Percentiles rank a stretch among this genome's conserved stretches.
These are phyloP conservation scores for Sphaerophoria rueppellii DNA, from an alignment of 2,888 invertebrate genomes.

Conservation along the genomic window DNA sequence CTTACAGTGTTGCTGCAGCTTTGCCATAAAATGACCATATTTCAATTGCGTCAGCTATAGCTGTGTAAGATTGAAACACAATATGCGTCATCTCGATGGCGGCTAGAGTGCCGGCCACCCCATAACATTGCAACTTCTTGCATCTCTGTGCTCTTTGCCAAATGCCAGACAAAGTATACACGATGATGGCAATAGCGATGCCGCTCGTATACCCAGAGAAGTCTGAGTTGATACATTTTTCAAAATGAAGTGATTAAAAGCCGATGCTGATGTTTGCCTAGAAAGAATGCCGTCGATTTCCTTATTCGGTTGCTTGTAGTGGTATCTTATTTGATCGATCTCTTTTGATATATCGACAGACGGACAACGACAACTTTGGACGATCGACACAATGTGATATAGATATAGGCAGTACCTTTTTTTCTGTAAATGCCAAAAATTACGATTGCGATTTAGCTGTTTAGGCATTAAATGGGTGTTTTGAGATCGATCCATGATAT, in stretches of 20 bases:
- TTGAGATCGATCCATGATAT: constrained; percentile 4
- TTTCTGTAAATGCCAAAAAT: constrained; percentile 1
- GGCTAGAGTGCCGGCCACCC: constrained; percentile 17
- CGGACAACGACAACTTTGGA: constrained; percentile 14
- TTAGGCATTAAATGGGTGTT: constrained; percentile 20
- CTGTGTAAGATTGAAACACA: constrained; percentile 44
- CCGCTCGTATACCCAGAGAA: constrained; percentile 35
- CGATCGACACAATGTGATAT: background rate
- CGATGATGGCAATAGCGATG: background rate
- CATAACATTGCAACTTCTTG: constrained; percentile 18
- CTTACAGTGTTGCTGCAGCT: constrained; percentile 21
- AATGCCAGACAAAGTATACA: background rate
- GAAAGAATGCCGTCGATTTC: constrained; percentile 67
- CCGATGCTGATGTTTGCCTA: constrained; percentile 69
- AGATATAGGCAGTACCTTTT: background rate
- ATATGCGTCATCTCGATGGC: constrained; percentile 60
- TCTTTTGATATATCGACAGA: constrained; percentile 7
- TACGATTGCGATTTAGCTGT: constrained; percentile 1
- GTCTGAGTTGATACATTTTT: constrained; percentile 75
- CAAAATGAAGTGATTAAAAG: constrained; percentile 79
- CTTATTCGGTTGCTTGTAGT: constrained; percentile 60
- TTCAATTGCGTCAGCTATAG: constrained; percentile 50
- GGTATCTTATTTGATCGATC: constrained; percentile 35
- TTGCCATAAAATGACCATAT: constrained; percentile 40
- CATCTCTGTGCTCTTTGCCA: constrained; percentile 4